Evolutionary conservation across 1,140 invertebrate genomes (phyloP).

Genomic region (Zaprionus taronus): DNA sequence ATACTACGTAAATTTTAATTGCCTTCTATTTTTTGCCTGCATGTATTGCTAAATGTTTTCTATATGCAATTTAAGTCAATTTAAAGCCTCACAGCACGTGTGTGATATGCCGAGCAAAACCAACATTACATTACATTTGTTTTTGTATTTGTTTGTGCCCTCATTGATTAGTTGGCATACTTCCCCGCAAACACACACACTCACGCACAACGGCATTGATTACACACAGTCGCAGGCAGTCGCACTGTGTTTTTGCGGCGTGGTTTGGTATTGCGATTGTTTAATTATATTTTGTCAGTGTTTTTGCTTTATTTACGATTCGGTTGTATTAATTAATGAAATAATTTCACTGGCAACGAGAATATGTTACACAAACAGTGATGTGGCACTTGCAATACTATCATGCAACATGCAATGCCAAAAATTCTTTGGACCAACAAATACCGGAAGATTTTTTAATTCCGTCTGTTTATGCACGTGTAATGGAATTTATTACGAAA

Average conservation of each 20-base stretch:
- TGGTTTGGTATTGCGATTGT: conserved; percentile 73
- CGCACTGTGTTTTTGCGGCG: conserved; percentile 18
- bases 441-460: not conserved
- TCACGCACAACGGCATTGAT: not conserved
- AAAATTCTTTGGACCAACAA: not conserved
- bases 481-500: not conserved
- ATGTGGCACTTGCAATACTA: not conserved
- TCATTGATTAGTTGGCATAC: conserved; percentile 67
- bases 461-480: not conserved
- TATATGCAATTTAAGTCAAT: conserved; percentile 66
- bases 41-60: conserved; percentile 50
- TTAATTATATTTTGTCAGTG: conserved; percentile 76
- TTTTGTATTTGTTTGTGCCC: conserved; percentile 41
- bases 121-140: conserved; percentile 43
- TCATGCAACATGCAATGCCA: not conserved
- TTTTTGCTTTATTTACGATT: conserved; percentile 70
- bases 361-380: conserved; percentile 1
- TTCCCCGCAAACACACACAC: conserved; percentile 7
- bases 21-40: conserved; percentile 48
- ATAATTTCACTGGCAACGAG: conserved; percentile 56
- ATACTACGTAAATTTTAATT: conserved; percentile 80
- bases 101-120: conserved; percentile 46
- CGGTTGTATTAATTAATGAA: conserved; percentile 76
- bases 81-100: conserved; percentile 36
- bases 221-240: conserved; percentile 19